phyloP scores from a whole-genome alignment of 1,140 invertebrate species.

The Zaprionus camerounensis region DNA sequence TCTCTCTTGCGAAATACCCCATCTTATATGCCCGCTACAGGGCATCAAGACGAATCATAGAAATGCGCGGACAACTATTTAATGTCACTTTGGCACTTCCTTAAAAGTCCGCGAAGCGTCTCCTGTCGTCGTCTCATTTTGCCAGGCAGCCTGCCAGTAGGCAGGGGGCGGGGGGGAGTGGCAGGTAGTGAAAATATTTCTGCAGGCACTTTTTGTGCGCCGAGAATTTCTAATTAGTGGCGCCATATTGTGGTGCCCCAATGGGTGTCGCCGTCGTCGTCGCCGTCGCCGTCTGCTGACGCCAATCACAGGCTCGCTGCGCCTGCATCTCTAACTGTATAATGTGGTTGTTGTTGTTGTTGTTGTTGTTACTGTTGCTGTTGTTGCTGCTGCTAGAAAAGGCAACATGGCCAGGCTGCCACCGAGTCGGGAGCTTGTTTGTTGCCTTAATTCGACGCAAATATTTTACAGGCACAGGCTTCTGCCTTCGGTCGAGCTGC shows the following conservation, averaged over 20 bases:
- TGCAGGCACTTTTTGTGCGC: conserved; percentile 63
- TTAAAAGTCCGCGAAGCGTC: conserved; percentile 68
- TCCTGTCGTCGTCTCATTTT: conserved; percentile 36
- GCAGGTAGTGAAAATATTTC: conserved; percentile 60
- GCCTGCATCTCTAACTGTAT: conserved; percentile 54
- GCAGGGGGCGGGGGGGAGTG: not conserved
- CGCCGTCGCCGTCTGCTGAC: conserved; percentile 39
- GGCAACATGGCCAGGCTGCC: conserved; percentile 30
- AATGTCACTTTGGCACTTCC: conserved; percentile 82
- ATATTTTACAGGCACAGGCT: conserved; percentile 61
- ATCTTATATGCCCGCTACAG: not conserved
- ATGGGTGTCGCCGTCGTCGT: conserved; percentile 43
- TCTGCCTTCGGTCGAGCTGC: conserved; percentile 36
- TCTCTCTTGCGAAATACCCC: not conserved
- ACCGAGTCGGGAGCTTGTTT: conserved; percentile 58
- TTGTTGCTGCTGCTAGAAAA: conserved; percentile 47
- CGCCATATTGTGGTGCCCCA: conserved; percentile 69
- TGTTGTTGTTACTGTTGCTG: conserved; percentile 22
- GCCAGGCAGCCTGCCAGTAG: conserved; percentile 21
- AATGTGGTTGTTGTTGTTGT: conserved; percentile 17
- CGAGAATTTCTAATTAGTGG: conserved; percentile 82
- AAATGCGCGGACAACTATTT: conserved; percentile 76
- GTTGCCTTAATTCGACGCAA: conserved; percentile 74
- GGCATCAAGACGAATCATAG: conserved; percentile 28
- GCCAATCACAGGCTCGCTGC: conserved; percentile 47